Base-by-base conservation (phyloP, 2,888 invertebrate genomes). In the Hyalella azteca region DNA sequence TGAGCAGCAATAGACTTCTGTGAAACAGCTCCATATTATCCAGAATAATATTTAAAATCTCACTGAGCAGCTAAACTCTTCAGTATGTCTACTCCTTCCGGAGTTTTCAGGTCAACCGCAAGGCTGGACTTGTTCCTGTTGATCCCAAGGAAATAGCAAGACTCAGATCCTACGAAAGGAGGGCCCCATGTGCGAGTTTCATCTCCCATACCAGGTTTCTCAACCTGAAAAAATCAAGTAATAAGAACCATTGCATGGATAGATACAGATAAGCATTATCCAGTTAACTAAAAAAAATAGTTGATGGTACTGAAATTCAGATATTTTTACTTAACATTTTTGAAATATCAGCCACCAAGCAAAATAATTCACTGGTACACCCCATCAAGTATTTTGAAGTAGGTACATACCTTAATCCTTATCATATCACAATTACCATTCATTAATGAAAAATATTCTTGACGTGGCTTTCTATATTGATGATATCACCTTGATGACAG, bases 81-180 rank as follows among this genome's bases (percentile, higher is more conserved):
- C 7, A 85, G 89, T 11, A 95, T 87, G 73, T 90, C 86, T 84
- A 87, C 88, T 84, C 96, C 94, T 86, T 91, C 89, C 26, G 89
- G 87, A 2, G 90, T 89, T 87, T 95, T 95, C 48, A 98, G 89
- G 88, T 98, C 92, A 77, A 98, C 89, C 86, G 95, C 95, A 41
- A 97, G 89, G 88, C 97, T 97, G 88, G 94, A 94, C 88, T 98
- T 98, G 87, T 97, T 98, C 81, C 98, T 92, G 89, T 98, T 98
- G 4, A 95, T 90, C n/a, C 93, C 90, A 32, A 94, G 87, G 87
- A 95, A 98, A 87, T 98, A 98, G 79, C 93, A 92, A 0, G 94
- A 90, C 84, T 90, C 88, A 19, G 85, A 90, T 36, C 91, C 89
- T 7, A 92, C 87, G 87, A 94, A 96, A 0, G 98, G 98, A 0